These are phyloP conservation scores for Agraylea sexmaculata DNA, from an alignment of 1,140 invertebrate genomes.

Conservation along the genomic window DNA sequence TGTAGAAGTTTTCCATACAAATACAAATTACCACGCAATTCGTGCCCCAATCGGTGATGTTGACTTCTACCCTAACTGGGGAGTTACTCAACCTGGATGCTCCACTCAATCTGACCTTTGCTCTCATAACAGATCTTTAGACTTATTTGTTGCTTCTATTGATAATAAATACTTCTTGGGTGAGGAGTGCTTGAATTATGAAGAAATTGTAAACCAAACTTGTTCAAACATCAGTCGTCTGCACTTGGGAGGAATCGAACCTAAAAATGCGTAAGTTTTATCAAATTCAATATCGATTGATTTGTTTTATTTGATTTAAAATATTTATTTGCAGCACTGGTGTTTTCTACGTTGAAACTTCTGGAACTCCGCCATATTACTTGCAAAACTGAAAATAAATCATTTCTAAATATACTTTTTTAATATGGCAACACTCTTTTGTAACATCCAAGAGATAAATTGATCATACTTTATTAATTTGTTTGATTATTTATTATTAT, in stretches of 20 bases:
- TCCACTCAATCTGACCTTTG: constrained; percentile 24
- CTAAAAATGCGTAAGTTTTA: constrained; percentile 1
- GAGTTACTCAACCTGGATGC: constrained; percentile 48
- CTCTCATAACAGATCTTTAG: constrained; percentile 31
- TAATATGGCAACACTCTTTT: too few relatives aligned
- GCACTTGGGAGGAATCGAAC: constrained; percentile 7
- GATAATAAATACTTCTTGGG: neutral
- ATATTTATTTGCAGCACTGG: too few relatives aligned
- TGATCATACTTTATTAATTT: too few relatives aligned
- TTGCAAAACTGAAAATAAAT: too few relatives aligned
- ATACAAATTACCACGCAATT: constrained; percentile 43
- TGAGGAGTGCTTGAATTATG: constrained; percentile 2
- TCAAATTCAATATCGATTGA: too few relatives aligned
- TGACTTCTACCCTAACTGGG: constrained; percentile 62
- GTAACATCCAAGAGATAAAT: too few relatives aligned
- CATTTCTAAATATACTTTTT: too few relatives aligned
- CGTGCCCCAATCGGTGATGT: constrained; percentile 43
- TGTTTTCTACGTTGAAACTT: too few relatives aligned
- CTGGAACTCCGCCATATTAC: too few relatives aligned
- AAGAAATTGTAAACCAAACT: neutral
- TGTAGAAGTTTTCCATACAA: constrained; percentile 62
- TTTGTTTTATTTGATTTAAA: too few relatives aligned
- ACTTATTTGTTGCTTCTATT: constrained; percentile 33
- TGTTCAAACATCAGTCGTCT: constrained; percentile 1
- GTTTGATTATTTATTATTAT: too few relatives aligned